Evolutionary conservation across 2,797 vertebrate genomes (phyloP), one percentile per base, ranked within the genome.

Genomic region (Threskiornis aethiopicus): DNA sequence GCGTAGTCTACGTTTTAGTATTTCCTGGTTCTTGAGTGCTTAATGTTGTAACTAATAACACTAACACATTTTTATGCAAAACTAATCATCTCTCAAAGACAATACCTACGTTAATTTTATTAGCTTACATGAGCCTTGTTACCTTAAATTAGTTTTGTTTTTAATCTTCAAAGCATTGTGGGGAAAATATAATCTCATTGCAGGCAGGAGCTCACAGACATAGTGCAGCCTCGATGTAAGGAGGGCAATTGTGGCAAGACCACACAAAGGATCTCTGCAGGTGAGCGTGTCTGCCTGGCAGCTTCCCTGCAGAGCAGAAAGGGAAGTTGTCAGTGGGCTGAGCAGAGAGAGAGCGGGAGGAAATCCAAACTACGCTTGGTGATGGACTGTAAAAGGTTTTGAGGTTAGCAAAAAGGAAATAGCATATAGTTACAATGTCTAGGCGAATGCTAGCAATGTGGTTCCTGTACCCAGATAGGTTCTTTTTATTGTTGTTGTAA

Each of bases 1-100:
- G 15, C 6, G 2, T 16, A 28, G 25, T 37, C 41, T 39, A 2
- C 0, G 0, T 62, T 87, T 66, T 70, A 31, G 11, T 47, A 1
- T 52, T 77, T 83, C 75, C 42, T 66, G 39, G 18, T 29, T 92
- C 54, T 58, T 29, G 13, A 22, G 28, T 22, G 35, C 67, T 76
- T 87, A 72, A 42, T 39, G 88, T 89, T 46, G 31, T 64, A 52
- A 18, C 41, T 69, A 61, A 44, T 29, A 55, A 8, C 42, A 71
- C 21, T 62, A 24, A 44, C 4, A 54, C 0, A 9, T 39, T 71
- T 84, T 65, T 25, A 57, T 52, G 33, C 49, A 88, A 44, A 81
- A 59, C 10, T 70, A 41, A 62, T 65, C 13, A 0, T 70, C 37
- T 87, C 47, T 88, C 25, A 52, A 72, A 75, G 65, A 22, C 31